Conservation (phyloP, 2,888 invertebrate genomes). For the Zaprionus lineosus region DNA sequence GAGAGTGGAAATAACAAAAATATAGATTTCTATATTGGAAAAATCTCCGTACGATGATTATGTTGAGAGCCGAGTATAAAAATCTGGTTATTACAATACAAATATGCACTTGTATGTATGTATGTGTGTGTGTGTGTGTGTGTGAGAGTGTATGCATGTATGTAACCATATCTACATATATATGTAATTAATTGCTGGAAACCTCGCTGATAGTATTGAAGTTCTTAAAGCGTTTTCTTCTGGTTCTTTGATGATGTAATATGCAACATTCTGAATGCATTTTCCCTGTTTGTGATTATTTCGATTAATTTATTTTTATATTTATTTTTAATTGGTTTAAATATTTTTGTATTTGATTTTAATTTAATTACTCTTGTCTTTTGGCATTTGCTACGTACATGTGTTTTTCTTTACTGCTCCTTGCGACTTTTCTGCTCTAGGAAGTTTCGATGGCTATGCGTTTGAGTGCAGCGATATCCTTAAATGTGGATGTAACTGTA, state of each 20-base stretch:
- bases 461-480: conserved; percentile 10
- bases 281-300: conserved; percentile 20
- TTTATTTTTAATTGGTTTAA: no score
- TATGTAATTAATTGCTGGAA: conserved; percentile 65
- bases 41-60: no score
- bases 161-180: conserved; percentile 18
- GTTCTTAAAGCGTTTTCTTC: conserved; percentile 38
- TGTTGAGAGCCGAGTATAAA: no score
- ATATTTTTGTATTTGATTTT: no score
- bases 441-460: conserved; percentile 44
- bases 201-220: conserved; percentile 70
- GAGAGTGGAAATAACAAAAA: no score
- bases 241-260: conserved; percentile 17
- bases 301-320: neutral
- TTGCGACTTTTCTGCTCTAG: conserved; percentile 28
- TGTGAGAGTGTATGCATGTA: conserved; percentile 18
- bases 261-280: conserved; percentile 70
- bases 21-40: no score
- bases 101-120: conserved; percentile 29
- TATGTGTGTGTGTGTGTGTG: neutral
- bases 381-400: conserved; percentile 36
- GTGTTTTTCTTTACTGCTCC: no score
- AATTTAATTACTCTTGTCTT: neutral
- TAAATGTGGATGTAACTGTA: no score
- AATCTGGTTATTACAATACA: no score